Base-by-base conservation (phyloP, 2,888 invertebrate genomes). In the Nymphalis polychloros region DNA sequence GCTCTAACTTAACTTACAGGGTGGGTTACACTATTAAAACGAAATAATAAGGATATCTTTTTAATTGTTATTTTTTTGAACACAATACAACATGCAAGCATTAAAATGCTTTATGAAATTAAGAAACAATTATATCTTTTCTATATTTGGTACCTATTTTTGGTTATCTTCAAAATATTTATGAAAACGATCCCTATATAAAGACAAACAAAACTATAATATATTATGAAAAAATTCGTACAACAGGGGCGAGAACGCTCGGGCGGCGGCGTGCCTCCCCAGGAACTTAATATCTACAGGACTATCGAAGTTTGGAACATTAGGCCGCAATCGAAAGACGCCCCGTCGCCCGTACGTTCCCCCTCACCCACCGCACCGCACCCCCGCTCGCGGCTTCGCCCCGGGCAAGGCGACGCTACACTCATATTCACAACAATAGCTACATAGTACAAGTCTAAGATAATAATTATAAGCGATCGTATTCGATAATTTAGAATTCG, bases 81-180 rank as follows among this genome's bases (percentile, higher is more conserved):
- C 92, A 92, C 93, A 93, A 93, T 92, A 93, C 92, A 91, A 92
- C 92, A 92, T 93, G 92, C 90, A 92, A 92, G 92, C 93, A 92
- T 92, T 76, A 87, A 86, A 86, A 92, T 92, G 92, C 92, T 92
- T 91, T 88, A 85, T 83, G 89, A 90, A 92, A 90, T 89, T 82
- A 92, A 85, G 85, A 92, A 92, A 92, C 88, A 90, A 89, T 88
- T 83, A 88, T 91, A 90, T 87, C 83, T 85, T 86, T 84, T 89
- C 88, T 93, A 90, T 90, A 92, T 93, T 93, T 92, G 92, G 92
- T 92, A 91, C 87, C 90, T 92, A 92, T 90, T 91, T 92, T 92
- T 92, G 92, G 92, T 92, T 90, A 89, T 80, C 87, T 87, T 90
- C 82, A 90, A 92, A 90, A 89, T 84, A 90, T 88, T 84, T 83